Evolutionary conservation across 2,113 vertebrate species (phyloP).

Genomic region (Rhinoderma darwinii): DNA sequence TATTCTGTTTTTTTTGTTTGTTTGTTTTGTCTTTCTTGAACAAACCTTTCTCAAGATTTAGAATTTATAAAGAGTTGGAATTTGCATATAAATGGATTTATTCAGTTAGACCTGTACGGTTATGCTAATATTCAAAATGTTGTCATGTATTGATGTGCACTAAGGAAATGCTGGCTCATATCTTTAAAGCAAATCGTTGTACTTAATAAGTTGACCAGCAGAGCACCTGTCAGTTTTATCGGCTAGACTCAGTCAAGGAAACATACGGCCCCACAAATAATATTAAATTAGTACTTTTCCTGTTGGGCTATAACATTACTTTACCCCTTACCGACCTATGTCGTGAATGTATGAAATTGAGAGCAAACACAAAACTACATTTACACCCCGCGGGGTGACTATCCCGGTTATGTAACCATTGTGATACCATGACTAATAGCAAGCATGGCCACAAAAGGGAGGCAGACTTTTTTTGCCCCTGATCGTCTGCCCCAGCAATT

Average conservation of each 20-base stretch:
- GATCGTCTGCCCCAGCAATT: no score
- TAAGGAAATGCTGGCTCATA: background rate
- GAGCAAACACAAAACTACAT: no score
- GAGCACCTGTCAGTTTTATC: background rate
- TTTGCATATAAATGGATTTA: slow-evolving; percentile 6
- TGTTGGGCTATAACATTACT: no score
- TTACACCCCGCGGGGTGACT: no score
- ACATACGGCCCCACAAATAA: no score
- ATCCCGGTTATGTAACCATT: no score
- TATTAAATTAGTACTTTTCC: no score
- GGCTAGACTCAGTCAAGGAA: background rate
- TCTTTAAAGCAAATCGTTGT: background rate
- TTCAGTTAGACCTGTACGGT: background rate
- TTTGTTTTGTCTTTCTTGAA: background rate
- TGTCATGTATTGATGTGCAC: slow-evolving; percentile 11
- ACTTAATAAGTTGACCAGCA: background rate
- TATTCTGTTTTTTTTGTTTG: background rate
- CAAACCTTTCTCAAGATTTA: background rate
- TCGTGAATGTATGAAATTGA: no score
- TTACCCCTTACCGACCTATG: no score
- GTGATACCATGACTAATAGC: no score
- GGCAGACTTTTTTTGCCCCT: no score
- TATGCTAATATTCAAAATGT: background rate
- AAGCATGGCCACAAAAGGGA: no score
- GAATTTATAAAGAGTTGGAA: background rate